Base-by-base conservation (phyloP, 2,888 invertebrate species). In the Cyaniris semiargus region DNA sequence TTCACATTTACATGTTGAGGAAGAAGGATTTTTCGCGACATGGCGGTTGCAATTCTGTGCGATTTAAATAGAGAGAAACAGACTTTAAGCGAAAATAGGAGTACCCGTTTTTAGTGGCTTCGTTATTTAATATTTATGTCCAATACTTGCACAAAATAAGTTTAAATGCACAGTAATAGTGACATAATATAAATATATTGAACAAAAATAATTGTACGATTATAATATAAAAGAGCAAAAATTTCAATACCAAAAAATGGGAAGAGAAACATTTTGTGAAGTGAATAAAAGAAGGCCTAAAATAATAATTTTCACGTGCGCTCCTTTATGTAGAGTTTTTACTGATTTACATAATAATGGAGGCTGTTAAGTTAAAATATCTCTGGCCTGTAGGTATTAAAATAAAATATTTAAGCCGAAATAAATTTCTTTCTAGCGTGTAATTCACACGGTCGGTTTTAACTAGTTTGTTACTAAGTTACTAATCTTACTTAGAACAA, bases 241-340 rank as follows among this genome's bases (percentile, higher is more conserved):
- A 15, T 71, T 71, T 71, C 6, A 48, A 38, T 44, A 23, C 13
- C 60, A 71, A 72, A 72, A 72, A 48, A 72, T 44, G 72, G 6
- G 44, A 44, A 48, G 23, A 60, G 48, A 53, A 48, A 74, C 23
- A 74, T 53, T 74, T 74, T 74, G 18, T 48, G 74, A 53, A 74
- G 18, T 44, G 6, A 48, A 53, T 53, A 74, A 74, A 48, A 44
- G 44, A 6, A 27, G 48, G 53, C 44, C 53, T 48, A 74, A 72
- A 74, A 74, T 74, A 72, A 44, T 48, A 74, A 74, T 74, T 27
- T 74, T 48, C 48, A 48, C 48, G 53, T 27, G 74, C 48, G 48
- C 74, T 74, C 27, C 48, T 74, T 74, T 74, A 53, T 74, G 23
- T 27, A 0, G 74, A 23, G 27, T 74, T 48, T 48, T 38, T 71